These are phyloP conservation scores for Pardalotus punctatus DNA, from an alignment of 2,113 vertebrate genomes.

Conservation along the genomic window DNA sequence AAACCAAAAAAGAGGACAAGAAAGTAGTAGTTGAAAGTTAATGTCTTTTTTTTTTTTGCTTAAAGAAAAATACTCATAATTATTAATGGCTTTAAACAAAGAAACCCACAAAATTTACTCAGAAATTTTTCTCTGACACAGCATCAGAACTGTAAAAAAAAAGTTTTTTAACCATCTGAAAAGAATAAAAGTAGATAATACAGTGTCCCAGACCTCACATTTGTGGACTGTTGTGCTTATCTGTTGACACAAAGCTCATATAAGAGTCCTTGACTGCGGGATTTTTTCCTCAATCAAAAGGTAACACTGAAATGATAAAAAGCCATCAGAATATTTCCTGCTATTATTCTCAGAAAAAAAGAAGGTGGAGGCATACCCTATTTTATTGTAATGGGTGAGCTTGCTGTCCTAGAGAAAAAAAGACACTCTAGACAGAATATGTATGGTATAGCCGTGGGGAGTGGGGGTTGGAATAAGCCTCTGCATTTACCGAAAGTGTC, in stretches of 20 bases:
- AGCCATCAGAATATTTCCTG: background rate
- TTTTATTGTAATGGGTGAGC: background rate
- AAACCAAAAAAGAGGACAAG: background rate
- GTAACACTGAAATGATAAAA: background rate
- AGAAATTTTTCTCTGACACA: background rate
- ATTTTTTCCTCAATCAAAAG: background rate
- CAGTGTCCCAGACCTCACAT: background rate
- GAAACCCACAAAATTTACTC: background rate
- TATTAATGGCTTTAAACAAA: background rate
- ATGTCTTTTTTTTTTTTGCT: no score
- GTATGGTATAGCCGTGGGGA: no score
- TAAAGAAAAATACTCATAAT: background rate
- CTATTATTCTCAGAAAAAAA: background rate
- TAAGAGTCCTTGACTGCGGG: background rate
- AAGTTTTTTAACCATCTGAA: background rate
- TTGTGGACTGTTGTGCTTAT: background rate
- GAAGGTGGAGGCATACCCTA: accelerated
- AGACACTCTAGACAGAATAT: background rate
- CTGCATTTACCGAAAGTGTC: no score
- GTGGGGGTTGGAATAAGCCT: no score
- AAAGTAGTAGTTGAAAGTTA: background rate
- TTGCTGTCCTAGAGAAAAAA: background rate
- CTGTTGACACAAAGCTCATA: background rate
- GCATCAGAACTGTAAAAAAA: background rate
- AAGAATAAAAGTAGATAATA: background rate